phyloP scores from a whole-genome alignment of 2,113 vertebrate species.

The Hemicordylus capensis region DNA sequence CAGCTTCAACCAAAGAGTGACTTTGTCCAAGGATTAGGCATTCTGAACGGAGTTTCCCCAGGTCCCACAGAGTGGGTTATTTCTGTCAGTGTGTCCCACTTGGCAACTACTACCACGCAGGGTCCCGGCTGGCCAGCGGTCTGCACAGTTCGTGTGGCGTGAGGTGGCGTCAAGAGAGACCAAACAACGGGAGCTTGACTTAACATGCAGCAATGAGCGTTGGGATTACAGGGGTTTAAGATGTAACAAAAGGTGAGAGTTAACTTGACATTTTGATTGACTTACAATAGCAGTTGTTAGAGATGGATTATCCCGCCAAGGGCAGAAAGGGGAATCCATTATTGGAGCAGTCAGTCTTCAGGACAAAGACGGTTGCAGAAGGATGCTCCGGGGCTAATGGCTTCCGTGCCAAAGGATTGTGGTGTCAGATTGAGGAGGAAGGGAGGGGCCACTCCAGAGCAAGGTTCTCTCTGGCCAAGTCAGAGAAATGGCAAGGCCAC shows the following conservation, averaged over 20 bases:
- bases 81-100: not conserved
- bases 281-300: slow-evolving; percentile 65
- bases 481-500: too few species aligned
- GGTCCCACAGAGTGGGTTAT: not conserved
- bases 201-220: slow-evolving; percentile 54
- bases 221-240: slow-evolving; percentile 65
- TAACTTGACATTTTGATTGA: slow-evolving; percentile 67
- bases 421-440: not conserved
- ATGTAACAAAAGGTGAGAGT: slow-evolving; percentile 68
- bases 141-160: not conserved
- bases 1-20: not conserved
- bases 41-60: not conserved
- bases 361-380: slow-evolving; percentile 17
- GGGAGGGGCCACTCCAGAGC: not conserved
- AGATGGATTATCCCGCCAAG: slow-evolving; percentile 64
- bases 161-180: not conserved
- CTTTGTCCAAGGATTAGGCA: not conserved
- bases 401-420: not conserved
- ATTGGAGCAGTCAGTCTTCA: slow-evolving; percentile 37
- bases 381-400: not conserved
- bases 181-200: slow-evolving; percentile 41
- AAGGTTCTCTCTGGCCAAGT: not conserved
- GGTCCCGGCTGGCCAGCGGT: not conserved
- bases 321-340: slow-evolving; percentile 48
- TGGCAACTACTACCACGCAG: slow-evolving; percentile 12